Conservation (phyloP, 2,888 invertebrate genomes). For the Onchidella celtica region DNA sequence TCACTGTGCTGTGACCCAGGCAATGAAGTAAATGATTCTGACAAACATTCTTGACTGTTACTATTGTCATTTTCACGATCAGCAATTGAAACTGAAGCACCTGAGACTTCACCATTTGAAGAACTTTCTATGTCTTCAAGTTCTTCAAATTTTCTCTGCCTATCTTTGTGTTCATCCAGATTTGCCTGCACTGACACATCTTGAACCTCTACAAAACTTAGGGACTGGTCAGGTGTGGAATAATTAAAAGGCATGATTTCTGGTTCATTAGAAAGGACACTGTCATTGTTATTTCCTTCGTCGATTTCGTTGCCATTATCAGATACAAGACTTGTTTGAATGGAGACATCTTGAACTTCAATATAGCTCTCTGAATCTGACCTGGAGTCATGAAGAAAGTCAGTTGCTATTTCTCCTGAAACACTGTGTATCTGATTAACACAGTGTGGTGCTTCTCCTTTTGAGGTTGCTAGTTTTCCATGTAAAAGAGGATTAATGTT, state of each 20-base stretch:
- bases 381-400: background rate
- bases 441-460: background rate
- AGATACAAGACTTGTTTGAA: slow-evolving; percentile 35
- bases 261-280: background rate
- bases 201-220: background rate
- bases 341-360: slow-evolving; percentile 41
- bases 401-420: background rate
- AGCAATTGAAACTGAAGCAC: background rate
- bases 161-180: background rate
- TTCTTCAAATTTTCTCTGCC: background rate
- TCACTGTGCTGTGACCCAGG: too few relatives aligned
- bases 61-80: background rate
- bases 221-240: background rate
- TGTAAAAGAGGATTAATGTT: background rate
- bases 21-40: background rate
- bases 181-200: slow-evolving; percentile 1
- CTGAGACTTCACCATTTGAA: background rate
- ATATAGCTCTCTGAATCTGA: slow-evolving; percentile 19
- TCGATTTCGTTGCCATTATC: background rate
- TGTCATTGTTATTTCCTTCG: too few relatives aligned
- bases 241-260: background rate
- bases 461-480: background rate
- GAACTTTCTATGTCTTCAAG: background rate
- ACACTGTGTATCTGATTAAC: background rate
- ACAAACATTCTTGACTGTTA: background rate